These are phyloP conservation scores for Haemorhous mexicanus DNA, from an alignment of 2,113 vertebrate species.

Conservation along the genomic window DNA sequence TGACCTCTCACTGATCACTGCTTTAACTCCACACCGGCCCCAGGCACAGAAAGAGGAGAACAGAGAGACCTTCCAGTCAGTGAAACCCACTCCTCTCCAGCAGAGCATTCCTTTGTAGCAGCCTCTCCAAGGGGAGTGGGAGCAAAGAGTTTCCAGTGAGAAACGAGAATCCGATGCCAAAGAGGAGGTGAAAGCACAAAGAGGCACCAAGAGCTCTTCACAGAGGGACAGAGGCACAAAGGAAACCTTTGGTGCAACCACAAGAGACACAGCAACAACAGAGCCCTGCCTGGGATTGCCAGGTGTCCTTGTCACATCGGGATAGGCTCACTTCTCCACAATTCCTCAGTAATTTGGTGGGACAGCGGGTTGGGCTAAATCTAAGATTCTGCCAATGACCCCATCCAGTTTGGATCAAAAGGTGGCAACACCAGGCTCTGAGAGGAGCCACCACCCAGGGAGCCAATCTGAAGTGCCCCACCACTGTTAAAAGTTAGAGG, in stretches of 20 bases:
- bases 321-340: neutral
- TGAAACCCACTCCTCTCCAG: neutral
- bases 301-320: neutral
- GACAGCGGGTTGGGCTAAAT: neutral
- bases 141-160: neutral
- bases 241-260: neutral
- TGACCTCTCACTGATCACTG: neutral
- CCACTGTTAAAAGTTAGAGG: neutral
- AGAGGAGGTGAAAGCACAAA: neutral
- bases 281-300: neutral
- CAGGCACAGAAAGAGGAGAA: neutral
- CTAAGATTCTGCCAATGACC: neutral
- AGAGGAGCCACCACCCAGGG: neutral
- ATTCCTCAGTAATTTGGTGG: neutral
- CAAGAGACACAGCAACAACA: neutral
- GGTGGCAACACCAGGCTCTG: neutral
- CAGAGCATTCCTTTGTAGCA: neutral
- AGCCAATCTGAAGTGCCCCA: neutral
- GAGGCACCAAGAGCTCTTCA: neutral
- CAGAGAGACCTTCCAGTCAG: neutral
- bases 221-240: neutral
- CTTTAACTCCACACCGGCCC: neutral
- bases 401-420: neutral
- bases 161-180: rapidly evolving
- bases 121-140: neutral